Evolutionary conservation across 2,797 vertebrate genomes (phyloP), one percentile per base, ranked within the genome.

Genomic region (Sebastes kiyomatsui): DNA sequence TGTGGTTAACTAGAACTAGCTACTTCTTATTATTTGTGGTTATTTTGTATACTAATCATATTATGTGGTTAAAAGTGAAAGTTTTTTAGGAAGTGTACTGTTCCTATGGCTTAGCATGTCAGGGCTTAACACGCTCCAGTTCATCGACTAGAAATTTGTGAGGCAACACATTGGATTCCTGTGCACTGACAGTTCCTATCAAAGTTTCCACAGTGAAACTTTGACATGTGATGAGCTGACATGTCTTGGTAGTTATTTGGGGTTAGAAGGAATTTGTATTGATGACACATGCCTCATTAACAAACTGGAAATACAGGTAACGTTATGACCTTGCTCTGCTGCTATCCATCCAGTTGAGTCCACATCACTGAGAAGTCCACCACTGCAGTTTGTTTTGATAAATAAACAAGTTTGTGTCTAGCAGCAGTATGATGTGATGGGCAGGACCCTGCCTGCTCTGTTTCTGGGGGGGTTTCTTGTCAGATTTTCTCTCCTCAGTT

Each of bases 101-200:
- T 56, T 16, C 4, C 10, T 10, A 7, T 4, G 9, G 20, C n/a
- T 71, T 13, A 27, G 14, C 61, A 76, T 56, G 62, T 81, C 68
- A 0, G 32, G 9, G 18, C 49, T n/a, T 20, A 72, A 64, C 56
- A 7, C 70, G 7, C 13, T 28, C 0, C 4, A 3, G 11, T 8
- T 27, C 8, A 46, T 32, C 3, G 3, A 59, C 1, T 5, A 18
- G 13, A 75, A 82, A 38, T 83, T 83, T 58, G 32, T 4, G 60
- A 13, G n/a, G 74, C 4, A 52, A 7, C 18, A 0, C 0, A 0
- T 18, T 9, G 28, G 22, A n/a, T 38, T 9, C 27, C 2, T 38
- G 23, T 4, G 22, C 55, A 7, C 13, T 12, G 72, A 8, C 30
- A 18, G 16, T 18, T 16, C 6, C n/a, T 49, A 18, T 16, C 18